Conservation (phyloP, 2,888 invertebrate species). For the Caenorhabditis japonica region DNA sequence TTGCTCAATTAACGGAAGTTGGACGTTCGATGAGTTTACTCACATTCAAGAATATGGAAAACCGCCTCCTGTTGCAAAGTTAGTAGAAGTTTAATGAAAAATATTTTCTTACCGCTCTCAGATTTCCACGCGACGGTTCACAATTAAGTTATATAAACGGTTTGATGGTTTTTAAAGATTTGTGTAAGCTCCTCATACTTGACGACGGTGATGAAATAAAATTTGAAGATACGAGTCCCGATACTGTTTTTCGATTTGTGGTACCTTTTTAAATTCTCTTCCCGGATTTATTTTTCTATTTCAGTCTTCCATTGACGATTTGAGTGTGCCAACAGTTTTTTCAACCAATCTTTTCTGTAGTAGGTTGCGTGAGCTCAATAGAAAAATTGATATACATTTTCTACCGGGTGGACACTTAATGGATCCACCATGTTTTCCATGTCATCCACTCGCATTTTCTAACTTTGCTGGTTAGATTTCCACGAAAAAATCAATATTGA, state of each 20-base stretch:
- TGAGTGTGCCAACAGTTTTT: slow-evolving; percentile 34
- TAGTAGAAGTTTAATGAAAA: background rate
- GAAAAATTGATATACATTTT: slow-evolving; percentile 33
- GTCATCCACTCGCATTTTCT: slow-evolving; percentile 31
- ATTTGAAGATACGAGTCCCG: slow-evolving; percentile 12
- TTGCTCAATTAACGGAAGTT: slow-evolving; percentile 43
- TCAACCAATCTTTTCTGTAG: background rate
- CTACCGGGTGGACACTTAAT: slow-evolving; percentile 42
- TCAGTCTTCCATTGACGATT: slow-evolving; percentile 41
- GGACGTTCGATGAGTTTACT: slow-evolving; percentile 24
- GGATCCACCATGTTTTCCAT: slow-evolving; percentile 50
- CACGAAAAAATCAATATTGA: background rate
- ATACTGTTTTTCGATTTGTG: slow-evolving; percentile 40
- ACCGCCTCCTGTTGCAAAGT: slow-evolving; percentile 20
- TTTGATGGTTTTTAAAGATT: slow-evolving; percentile 24
- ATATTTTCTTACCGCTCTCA: background rate
- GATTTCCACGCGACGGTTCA: slow-evolving; percentile 2
- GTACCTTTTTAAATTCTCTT: slow-evolving; percentile 9
- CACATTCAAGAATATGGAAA: slow-evolving; percentile 17
- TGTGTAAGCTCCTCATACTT: slow-evolving; percentile 5
- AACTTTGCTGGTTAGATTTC: slow-evolving; percentile 36
- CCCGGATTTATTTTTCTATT: too few relatives aligned
- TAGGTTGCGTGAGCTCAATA: slow-evolving; percentile 3
- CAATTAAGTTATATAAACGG: slow-evolving; percentile 28
- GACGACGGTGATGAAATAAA: slow-evolving; percentile 19